phyloP scores from a whole-genome alignment of 1,140 invertebrate species.

The Sitobion miscanthi region DNA sequence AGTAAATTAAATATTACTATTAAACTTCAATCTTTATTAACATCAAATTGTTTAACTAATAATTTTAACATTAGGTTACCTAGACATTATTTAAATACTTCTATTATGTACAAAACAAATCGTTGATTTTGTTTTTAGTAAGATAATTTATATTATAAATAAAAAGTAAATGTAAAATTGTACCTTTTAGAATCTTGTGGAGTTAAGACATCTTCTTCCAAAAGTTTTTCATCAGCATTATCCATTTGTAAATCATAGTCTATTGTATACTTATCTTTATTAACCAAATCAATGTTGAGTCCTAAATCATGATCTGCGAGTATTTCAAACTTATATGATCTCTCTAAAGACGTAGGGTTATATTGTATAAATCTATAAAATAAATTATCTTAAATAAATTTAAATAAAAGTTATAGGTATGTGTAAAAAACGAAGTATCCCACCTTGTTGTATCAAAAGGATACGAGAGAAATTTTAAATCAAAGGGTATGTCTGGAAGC shows the following conservation, averaged over 20 bases:
- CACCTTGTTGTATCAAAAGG: constrained; percentile 91
- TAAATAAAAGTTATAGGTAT: constrained; percentile 36
- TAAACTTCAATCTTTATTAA: background rate
- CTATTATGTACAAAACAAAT: background rate
- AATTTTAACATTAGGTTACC: background rate
- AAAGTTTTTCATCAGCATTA: constrained; percentile 87
- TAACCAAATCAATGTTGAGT: constrained; percentile 95
- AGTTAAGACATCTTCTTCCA: constrained; percentile 90
- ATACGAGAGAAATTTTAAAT: constrained; percentile 96
- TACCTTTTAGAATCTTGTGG: constrained; percentile 84
- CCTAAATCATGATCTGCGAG: constrained; percentile 96
- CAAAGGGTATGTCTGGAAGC: constrained; percentile 97
- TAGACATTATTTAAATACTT: background rate
- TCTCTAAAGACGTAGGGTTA: constrained; percentile 91
- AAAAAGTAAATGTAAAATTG: background rate
- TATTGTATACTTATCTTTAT: constrained; percentile 89
- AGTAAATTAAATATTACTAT: background rate
- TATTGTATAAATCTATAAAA: constrained; percentile 87
- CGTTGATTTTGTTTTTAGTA: background rate
- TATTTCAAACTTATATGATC: constrained; percentile 95
- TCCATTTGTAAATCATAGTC: constrained; percentile 77
- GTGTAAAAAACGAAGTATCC: constrained; percentile 57
- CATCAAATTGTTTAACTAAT: background rate
- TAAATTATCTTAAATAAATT: constrained; percentile 4
- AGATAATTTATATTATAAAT: background rate